Base-by-base conservation (phyloP, 2,888 invertebrate genomes). In the Agriopis leucophaearia region DNA sequence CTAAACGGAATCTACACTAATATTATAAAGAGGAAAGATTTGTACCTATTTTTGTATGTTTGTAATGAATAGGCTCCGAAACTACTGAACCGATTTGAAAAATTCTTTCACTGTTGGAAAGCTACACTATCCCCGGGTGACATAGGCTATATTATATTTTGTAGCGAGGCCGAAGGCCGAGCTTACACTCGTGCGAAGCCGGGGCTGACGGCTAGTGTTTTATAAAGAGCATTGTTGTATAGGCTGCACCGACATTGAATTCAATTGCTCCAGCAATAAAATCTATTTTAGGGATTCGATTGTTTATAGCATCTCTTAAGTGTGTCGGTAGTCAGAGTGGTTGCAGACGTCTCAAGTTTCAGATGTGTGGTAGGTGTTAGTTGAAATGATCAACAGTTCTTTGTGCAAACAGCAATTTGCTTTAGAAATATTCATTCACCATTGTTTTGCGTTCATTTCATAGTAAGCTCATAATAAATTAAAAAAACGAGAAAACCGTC, bases 201-300 rank as follows among this genome's bases (percentile, higher is more conserved):
- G n/a, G n/a, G n/a, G n/a, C n/a, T n/a, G n/a, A n/a, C n/a, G n/a
- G n/a, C n/a, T n/a, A n/a, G n/a, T 74, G 70, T 69, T 76, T 73
- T 76, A 85, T 83, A 85, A 83, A 82, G 81, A 82, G 80, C 83
- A 84, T 83, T 88, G 84, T 83, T 81, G 71, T 78, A 79, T 77
- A 76, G 78, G 77, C 80, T 86, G 81, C 78, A 84, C 80, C 87
- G 83, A 90, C 87, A 91, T 90, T 91, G 88, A 87, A 88, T 90
- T 86, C 88, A 90, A 91, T 87, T 88, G 87, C 88, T 86, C 75
- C 80, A 69, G 87, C 79, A 89, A 90, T 91, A 91, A 89, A 90
- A 87, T 85, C 87, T 90, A 90, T 91, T 89, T 90, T 88, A 80
- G 82, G 85, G 78, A 78, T 86, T 83, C 80, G 84, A 87, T 88